Base-by-base conservation (phyloP, 1,140 invertebrate species). In the Drosophila repletoides region DNA sequence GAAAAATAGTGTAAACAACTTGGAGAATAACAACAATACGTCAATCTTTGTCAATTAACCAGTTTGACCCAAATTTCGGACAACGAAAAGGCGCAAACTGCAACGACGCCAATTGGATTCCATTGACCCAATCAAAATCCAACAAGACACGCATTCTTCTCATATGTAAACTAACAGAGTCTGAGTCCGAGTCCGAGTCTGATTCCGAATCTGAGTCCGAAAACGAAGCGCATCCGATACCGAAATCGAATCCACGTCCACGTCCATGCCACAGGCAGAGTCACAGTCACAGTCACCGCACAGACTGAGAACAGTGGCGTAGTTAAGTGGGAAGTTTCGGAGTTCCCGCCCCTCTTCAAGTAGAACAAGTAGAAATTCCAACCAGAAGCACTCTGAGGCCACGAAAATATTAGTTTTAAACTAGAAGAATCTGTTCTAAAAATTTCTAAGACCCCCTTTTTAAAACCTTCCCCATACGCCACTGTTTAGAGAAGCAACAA, bases 11-110 rank as follows among this genome's bases (percentile, higher is more conserved):
- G 66, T 84, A 84, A 77, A 77, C 68, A 84, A 77, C 63, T 73
- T 83, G 45, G 66, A 60, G 41, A 29, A 63, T 79, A 71, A 77
- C 72, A 84, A 83, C 77, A 83, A 83, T 83, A 79, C 80, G 79
- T 83, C 79, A 83, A 83, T 83, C 80, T 83, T 83, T 86, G 79
- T 84, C 79, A 83, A 83, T 83, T 83, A 83, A 83, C 79, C 79
- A 79, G 46, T 66, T n/a, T 83, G 79, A 83, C 79, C 79, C 79
- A 83, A 84, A 83, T 83, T 86, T 73, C 22, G 17, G 12, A n/a
- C n/a, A 26, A 28, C 14, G 33, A 51, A 51, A 63, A 64, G 60
- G 56, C 28, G 53, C 64, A 69, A 72, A 84, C 60, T 73, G 71
- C 73, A 79, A 43, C 65, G 65, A 49, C 41, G 59, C 38, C 79